Evolutionary conservation across 1,140 invertebrate species (phyloP).

Genomic region (Hirudo medicinalis): DNA sequence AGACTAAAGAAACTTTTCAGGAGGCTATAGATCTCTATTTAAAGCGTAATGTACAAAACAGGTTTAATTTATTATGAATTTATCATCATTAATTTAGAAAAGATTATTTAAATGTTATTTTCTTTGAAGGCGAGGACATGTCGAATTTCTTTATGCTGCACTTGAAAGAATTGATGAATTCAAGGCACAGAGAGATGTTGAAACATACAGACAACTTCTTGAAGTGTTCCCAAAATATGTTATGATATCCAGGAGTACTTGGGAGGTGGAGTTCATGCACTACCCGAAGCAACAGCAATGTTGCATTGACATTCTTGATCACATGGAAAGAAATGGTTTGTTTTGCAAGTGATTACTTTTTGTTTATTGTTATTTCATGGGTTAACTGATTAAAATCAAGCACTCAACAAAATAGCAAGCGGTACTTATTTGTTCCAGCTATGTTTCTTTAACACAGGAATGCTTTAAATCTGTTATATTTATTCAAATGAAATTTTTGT

Average conservation of each 20-base stretch:
- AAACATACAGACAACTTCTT: constrained; percentile 76
- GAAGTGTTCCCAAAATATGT: constrained; percentile 82
- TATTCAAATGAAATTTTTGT: no score
- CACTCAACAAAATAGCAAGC: not conserved
- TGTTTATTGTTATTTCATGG: constrained; percentile 9
- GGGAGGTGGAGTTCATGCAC: constrained; percentile 61
- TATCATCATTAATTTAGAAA: constrained; percentile 3
- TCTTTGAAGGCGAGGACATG: constrained; percentile 52
- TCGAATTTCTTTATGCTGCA: constrained; percentile 83
- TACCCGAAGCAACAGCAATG: constrained; percentile 88
- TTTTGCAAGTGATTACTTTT: constrained; percentile 13
- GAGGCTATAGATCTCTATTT: constrained; percentile 28
- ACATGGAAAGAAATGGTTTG: constrained; percentile 77
- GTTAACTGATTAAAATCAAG: not conserved
- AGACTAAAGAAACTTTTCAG: constrained; percentile 27
- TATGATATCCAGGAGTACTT: constrained; percentile 60
- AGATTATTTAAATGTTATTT: constrained; percentile 23
- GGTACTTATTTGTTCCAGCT: not conserved
- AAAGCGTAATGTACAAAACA: constrained; percentile 28
- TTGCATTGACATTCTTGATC: constrained; percentile 65
- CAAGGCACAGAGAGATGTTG: constrained; percentile 67
- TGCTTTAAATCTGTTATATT: no score
- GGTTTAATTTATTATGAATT: constrained; percentile 55
- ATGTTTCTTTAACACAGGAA: no score
- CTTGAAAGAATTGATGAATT: constrained; percentile 76